Evolutionary conservation across 2,113 vertebrate species (phyloP), one percentile per base, ranked within the genome.

Genomic region (Ancistrus triradiatus): DNA sequence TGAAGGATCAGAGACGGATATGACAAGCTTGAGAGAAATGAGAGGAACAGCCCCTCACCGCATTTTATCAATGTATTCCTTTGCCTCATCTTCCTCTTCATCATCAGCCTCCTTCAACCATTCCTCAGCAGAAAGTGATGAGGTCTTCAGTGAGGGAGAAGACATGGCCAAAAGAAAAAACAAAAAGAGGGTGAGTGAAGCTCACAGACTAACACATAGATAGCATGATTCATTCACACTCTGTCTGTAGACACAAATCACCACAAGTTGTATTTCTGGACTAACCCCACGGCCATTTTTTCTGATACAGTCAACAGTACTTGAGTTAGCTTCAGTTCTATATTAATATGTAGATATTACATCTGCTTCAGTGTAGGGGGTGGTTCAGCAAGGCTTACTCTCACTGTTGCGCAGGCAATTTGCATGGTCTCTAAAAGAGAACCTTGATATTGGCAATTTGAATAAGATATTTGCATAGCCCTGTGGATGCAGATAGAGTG

Each of bases 61-160:
- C 31, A 66, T 82, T 42, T 73, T 87, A 52, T 81, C 86, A 56
- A 82, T 67, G 49, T 50, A 82, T 25, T 87, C 85, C 3, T 76
- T 78, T 17, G 74, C 77, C 31, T 79, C 84, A 14, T 72, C 78
- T 3, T 86, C 87, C 6, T 81, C 87, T 5, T 74, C 53, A 2
- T 66, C 64, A 2, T 80, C 78, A 42, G 80, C 79, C 46, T 90
- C 89, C 24, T 75, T 88, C 21, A 79, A 68, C 64, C 68, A 81
- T 63, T 88, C 87, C 4, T 88, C 89, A 2, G 79, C 74, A 2
- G 86, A 90, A 59, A 89, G 86, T 1, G 88, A 90, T 3, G 88
- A 90, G 0, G 84, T 88, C 46, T 88, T 90, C 77, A 90, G 87
- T 7, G 88, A 90, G 13, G 78, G 70, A 61, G 88, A 90, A 37